Percentiles rank a stretch among this genome's conserved stretches.
phyloP scores from a whole-genome alignment of 92 coral and sea anemone genomes.

The Metridium senile region DNA sequence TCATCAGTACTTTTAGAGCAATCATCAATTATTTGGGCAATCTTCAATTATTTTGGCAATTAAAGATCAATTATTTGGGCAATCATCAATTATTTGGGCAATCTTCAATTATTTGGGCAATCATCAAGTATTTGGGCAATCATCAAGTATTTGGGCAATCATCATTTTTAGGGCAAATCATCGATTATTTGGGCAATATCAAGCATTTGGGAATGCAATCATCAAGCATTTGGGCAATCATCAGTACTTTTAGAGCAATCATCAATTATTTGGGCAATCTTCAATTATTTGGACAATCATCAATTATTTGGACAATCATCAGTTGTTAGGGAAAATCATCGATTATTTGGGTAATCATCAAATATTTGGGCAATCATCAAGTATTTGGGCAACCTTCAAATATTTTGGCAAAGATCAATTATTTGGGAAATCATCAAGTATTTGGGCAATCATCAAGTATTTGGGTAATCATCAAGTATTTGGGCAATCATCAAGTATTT shows the following conservation, averaged over 20 bases:
- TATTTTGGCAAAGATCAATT: neutral
- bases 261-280: neutral
- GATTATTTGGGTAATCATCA: neutral
- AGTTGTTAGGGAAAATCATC: neutral
- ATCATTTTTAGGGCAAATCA: neutral
- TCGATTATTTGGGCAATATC: neutral
- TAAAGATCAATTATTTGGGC: neutral
- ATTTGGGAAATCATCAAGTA: neutral
- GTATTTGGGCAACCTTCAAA: neutral
- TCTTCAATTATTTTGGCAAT: neutral
- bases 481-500: neutral
- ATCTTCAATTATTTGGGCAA: neutral
- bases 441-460: constrained; percentile 1
- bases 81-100: neutral
- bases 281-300: neutral
- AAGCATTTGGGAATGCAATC: neutral
- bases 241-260: too few species aligned
- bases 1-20: neutral
- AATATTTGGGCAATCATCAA: neutral
- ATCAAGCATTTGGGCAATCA: neutral
- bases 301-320: neutral
- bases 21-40: neutral
- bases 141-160: neutral
- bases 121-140: neutral
- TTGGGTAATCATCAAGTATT: neutral